Evolutionary conservation across 2,888 invertebrate genomes (phyloP), one percentile per base, ranked within the genome.

Genomic region (Trissolcus japonicus): DNA sequence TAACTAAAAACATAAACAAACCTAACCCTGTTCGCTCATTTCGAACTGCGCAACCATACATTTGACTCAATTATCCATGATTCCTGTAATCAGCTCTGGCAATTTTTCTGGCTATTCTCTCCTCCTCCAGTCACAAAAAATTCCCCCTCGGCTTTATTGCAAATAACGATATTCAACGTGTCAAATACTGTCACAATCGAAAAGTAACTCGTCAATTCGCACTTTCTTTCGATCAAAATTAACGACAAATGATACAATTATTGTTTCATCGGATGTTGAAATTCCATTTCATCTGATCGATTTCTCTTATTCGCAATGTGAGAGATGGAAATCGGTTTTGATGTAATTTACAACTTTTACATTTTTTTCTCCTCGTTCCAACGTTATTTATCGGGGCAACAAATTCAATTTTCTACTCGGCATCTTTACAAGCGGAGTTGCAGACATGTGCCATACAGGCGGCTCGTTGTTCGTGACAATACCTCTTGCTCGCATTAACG

Each of bases 381-480:
- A 17, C 48, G 48, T 59, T 61, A 41, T 61, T 61, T 50, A 60
- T 46, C 13, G 14, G 41, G 7, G 54, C 17, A 60, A 54, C 19
- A 59, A 85, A 85, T 86, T 85, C 80, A 84, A 86, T 86, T 85
- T 86, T 86, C 84, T 83, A 78, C 86, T 82, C 79, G 82, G 81
- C 75, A 77, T 83, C 78, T 71, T 62, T 65, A 16, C 60, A 61
- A 73, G 48, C 56, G 55, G 35, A 7, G 1, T 35, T 35, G 35
- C 35, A 35, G 35, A 35, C 35, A 35, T 35, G 59, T 66, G 63
- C 67, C 68, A 68, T 71, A 86, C 84, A 86, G 83, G 82, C 79
- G 82, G 75, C 80, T 78, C 83, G 80, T 86, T 86, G 86, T 83
- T 82, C 80, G 79, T 80, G 85, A 85, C 83, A 82, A 83, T 76